Conservation (phyloP, 2,797 vertebrate genomes). For the Dendrocincla tyrannina region DNA sequence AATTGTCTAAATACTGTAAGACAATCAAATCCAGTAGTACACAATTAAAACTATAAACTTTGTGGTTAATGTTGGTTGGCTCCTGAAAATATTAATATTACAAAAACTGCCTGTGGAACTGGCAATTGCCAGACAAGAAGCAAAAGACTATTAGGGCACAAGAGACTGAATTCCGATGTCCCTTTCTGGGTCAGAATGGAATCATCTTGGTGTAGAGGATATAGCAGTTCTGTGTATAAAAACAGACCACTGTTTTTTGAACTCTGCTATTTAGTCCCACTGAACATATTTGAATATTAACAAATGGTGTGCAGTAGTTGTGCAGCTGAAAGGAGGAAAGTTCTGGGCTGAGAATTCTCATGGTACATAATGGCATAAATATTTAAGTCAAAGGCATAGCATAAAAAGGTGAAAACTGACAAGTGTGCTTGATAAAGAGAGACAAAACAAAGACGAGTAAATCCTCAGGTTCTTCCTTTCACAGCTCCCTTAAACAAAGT, state of each 20-base stretch:
- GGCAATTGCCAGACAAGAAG: not conserved
- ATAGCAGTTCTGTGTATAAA: not conserved
- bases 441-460: not conserved
- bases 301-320: not conserved
- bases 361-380: not conserved
- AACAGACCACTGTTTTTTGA: not conserved
- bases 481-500: not conserved
- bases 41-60: not conserved
- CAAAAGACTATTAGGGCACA: not conserved
- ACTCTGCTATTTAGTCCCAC: not conserved
- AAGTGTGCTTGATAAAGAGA: not conserved
- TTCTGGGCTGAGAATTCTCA: not conserved
- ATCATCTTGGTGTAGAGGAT: not conserved
- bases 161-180: not conserved
- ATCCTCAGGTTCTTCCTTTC: not conserved
- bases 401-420: not conserved
- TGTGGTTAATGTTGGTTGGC: not conserved
- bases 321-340: not conserved
- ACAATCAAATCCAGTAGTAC: not conserved
- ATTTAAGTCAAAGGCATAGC: not conserved
- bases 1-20: not conserved
- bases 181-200: not conserved
- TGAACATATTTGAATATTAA: not conserved
- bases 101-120: not conserved
- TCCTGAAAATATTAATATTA: not conserved